Conservation (phyloP, 2,797 vertebrate species). For the Pantherophis alleghaniensis region DNA sequence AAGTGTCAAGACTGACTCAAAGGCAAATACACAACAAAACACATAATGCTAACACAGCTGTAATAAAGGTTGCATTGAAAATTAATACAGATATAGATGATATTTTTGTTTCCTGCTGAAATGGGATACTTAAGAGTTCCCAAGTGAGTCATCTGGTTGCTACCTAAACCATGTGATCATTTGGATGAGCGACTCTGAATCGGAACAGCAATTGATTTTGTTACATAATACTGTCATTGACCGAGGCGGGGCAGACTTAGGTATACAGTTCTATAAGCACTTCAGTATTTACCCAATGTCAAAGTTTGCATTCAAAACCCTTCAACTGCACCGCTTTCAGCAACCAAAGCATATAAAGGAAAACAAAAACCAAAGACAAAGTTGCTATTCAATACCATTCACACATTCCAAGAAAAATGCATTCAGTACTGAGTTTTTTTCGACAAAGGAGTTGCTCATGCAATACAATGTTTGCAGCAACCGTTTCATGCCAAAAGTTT, state of each 20-base stretch:
- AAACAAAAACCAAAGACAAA: neutral
- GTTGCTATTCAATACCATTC: neutral
- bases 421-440: constrained; percentile 11
- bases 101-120: neutral
- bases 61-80: constrained; percentile 3
- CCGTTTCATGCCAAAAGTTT: constrained; percentile 27
- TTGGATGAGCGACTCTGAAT: constrained; percentile 27
- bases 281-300: neutral
- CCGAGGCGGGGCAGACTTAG: neutral
- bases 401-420: neutral
- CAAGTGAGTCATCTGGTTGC: neutral
- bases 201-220: neutral
- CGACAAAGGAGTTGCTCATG: neutral
- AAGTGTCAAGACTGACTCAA: neutral
- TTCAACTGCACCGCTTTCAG: neutral
- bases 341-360: neutral
- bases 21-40: neutral
- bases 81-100: neutral
- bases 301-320: constrained; percentile 2
- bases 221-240: constrained; percentile 11
- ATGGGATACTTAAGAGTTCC: neutral
- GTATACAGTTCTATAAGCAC: neutral
- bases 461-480: neutral
- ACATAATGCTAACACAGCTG: neutral
- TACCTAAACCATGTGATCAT: constrained; percentile 24